Base-by-base conservation (phyloP, 2,797 vertebrate species). In the Galaxias olidus region DNA sequence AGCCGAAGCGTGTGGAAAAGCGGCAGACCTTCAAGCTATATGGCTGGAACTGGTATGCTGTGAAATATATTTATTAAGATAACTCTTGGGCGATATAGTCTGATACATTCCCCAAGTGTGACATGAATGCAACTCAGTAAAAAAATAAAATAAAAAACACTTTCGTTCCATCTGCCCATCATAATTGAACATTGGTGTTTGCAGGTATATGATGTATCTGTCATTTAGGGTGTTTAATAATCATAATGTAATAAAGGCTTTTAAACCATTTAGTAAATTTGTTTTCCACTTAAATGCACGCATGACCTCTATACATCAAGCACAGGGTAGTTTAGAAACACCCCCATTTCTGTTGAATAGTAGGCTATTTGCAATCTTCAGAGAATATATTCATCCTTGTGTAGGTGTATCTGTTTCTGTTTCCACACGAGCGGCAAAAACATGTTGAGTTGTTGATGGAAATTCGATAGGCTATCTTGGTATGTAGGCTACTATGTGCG, bases 361-460 rank as follows among this genome's bases (percentile, higher is more conserved):
- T 54, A 15, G 50, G 5, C 50, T 52, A 15, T 56, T 12, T 40
- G 20, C 11, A 55, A 59, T 73, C n/a, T n/a, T n/a, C n/a, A n/a
- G n/a, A n/a, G 30, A 72, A 76, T 75, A 83, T 73, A 71, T 18
- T 50, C 77, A 68, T 70, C 53, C 6, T 59, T 40, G 69, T 41
- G 86, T 86, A 78, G 84, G 84, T 8, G 77, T 48, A 42, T 12
- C 61, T 9, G 20, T 64, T 79, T 75, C 59, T 76, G 80, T 87
- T 89, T 86, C 79, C 81, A 81, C 69, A 18, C 55, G 55, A 71
- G 67, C 44, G 68, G 59, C 71, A 75, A 17, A 52, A 75, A 75
- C 60, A 62, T 44, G 10, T 65, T 6, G 69, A 75, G 66, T 63
- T 78, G 80, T 84, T 79, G 75, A 85, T 76, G 88, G 87, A 90